phyloP scores from a whole-genome alignment of 2,888 invertebrate species.

The Ophion ellenae region DNA sequence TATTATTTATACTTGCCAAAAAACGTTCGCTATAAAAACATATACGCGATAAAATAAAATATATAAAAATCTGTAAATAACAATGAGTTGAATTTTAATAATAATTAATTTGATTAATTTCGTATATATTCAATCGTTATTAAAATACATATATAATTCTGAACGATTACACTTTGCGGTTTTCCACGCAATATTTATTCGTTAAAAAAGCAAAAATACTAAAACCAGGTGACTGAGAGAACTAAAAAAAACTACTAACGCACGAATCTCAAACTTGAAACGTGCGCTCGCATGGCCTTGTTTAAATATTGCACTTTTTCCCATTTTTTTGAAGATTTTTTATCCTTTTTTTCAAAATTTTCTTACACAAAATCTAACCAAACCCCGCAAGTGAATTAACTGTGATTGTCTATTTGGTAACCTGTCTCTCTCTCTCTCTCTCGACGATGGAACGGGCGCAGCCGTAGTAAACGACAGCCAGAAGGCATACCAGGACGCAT shows the following conservation, averaged over 20 bases:
- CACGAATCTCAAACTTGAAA: not conserved
- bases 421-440: not conserved
- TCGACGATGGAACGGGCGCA: conserved; percentile 80
- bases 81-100: too few relatives aligned
- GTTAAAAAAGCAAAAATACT: not conserved
- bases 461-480: conserved; percentile 98
- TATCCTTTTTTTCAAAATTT: conserved; percentile 3
- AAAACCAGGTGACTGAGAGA: not conserved
- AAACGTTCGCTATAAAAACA: too few relatives aligned
- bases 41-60: too few relatives aligned
- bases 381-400: conserved; percentile 46
- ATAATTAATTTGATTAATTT: too few relatives aligned
- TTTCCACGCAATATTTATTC: not conserved
- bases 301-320: not conserved
- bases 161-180: not conserved
- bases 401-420: conserved; percentile 47
- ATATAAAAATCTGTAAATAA: too few relatives aligned
- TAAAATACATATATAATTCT: too few relatives aligned
- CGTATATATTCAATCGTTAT: too few relatives aligned
- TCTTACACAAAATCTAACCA: conserved; percentile 23
- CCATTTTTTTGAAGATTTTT: conserved; percentile 16
- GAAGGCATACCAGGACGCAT: conserved; percentile 98
- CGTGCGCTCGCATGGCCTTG: not conserved
- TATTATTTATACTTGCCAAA: too few relatives aligned
- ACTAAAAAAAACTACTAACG: not conserved